A percentile compares a stretch with the other conserved stretches of the same genome.
Evolutionary conservation across 2,113 vertebrate genomes (phyloP).

Genomic region (Muntiacus muntjak): DNA sequence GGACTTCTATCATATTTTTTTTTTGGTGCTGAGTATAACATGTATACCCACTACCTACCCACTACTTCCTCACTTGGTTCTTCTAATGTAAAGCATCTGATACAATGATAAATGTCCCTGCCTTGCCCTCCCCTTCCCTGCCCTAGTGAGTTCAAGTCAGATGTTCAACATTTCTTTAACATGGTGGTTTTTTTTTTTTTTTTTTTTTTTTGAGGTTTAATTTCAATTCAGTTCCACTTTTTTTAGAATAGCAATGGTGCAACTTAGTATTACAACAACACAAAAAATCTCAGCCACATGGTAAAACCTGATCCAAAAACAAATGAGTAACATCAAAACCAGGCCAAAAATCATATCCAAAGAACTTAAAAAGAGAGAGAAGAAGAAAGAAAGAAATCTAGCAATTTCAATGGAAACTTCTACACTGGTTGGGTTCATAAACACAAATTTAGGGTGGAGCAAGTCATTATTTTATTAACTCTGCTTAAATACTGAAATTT

Average conservation of each 20-base stretch:
- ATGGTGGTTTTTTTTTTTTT: not conserved
- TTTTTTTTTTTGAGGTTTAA: conserved; percentile 20
- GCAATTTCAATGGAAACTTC: conserved; percentile 18
- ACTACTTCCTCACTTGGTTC: not conserved
- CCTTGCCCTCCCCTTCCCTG: not conserved
- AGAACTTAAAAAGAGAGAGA: not conserved
- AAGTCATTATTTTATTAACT: not conserved
- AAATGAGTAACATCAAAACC: conserved; percentile 56
- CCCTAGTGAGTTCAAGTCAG: not conserved
- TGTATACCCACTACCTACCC: not conserved
- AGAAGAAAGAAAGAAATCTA: not conserved
- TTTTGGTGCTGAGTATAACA: not conserved
- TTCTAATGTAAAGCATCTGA: not conserved
- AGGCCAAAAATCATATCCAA: conserved; percentile 50
- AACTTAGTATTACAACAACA: conserved; percentile 41
- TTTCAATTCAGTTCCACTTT: conserved; percentile 24
- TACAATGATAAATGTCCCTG: not conserved
- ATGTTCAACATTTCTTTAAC: not conserved
- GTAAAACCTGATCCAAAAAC: conserved; percentile 53
- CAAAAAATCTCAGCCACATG: conserved; percentile 32
- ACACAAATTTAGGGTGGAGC: not conserved
- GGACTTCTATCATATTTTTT: not conserved
- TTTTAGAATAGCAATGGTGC: conserved; percentile 2
- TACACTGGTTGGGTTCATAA: not conserved
- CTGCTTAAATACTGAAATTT: not conserved